Evolutionary conservation across 2,888 invertebrate species (phyloP).

Genomic region (Argyresthia albistria): DNA sequence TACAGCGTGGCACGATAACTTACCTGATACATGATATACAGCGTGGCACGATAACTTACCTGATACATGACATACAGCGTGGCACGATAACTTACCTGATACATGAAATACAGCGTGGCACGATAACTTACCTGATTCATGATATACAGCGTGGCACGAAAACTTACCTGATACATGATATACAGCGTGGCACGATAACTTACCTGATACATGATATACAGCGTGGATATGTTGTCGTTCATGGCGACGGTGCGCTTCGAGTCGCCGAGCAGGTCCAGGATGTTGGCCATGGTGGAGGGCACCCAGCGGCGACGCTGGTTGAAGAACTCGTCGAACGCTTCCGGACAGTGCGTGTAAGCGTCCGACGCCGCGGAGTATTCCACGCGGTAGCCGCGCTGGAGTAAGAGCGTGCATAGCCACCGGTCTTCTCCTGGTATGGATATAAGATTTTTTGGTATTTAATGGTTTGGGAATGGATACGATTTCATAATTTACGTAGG

Average conservation of each 20-base stretch:
- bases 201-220: conserved; percentile 80
- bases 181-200: conserved; percentile 82
- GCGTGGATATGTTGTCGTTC: conserved; percentile 91
- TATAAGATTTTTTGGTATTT: too few relatives aligned
- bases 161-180: conserved; percentile 68
- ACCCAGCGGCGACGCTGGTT: conserved; percentile 96
- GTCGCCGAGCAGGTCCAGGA: conserved; percentile 87
- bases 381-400: conserved; percentile 92
- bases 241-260: conserved; percentile 83
- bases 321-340: conserved; percentile 93
- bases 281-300: conserved; percentile 96
- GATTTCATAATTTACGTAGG: too few relatives aligned
- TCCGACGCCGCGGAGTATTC: conserved; percentile 97
- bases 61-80: too few relatives aligned
- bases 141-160: too few relatives aligned
- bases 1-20: too few relatives aligned
- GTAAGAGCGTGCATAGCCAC: conserved; percentile 93
- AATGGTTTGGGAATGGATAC: too few relatives aligned
- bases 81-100: too few relatives aligned
- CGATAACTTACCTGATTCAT: too few relatives aligned
- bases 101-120: too few relatives aligned
- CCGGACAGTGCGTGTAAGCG: conserved; percentile 95
- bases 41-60: too few relatives aligned
- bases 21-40: too few relatives aligned
- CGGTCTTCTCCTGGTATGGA: conserved; percentile 93